Evolutionary conservation across 2,113 vertebrate species (phyloP), one percentile per base, ranked within the genome.

Genomic region (Rhabdomys dilectus): DNA sequence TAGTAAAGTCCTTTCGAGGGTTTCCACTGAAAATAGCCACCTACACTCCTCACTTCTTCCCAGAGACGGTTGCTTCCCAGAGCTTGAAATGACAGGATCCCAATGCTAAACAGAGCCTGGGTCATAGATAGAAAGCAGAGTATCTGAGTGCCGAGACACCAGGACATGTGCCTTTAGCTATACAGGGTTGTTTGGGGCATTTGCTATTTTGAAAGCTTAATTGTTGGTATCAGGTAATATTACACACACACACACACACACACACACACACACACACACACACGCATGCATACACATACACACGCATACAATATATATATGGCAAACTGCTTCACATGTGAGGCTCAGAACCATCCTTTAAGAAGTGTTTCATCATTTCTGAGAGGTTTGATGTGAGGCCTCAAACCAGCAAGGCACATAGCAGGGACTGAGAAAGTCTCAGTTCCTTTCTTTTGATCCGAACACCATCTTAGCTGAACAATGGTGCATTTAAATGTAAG

Each of bases 21-120:
- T 95, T 92, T 73, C 77, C 56, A 51, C 85, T 60, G 73, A 78
- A 96, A 94, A 95, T 80, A 92, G 29, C 93, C 62, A 76, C 77
- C 48, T 51, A 81, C 77, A 68, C 17, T 34, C 17, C 12, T 75
- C 39, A 94, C 85, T 93, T 86, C 89, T 90, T 97, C 48, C 36
- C 45, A 56, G 29, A 51, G 75, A 94, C 39, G 51, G 76, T 77
- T 84, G 66, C 16, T 80, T 76, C 5, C 39, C 73, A 29, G 34
- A 34, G 58, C 73, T 95, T 95, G 39, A 95, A 89, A 89, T 88
- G 31, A 64, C 29, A 91, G 39, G 73, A 60, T 91, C 16, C 17
- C 62, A 24, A 64, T 36, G 73, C 56, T 88, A 85, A 70, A 34
- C 45, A 51, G 45, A 82, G 7, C 66, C 89, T 60, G 53, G 45